Evolutionary conservation across 1,140 invertebrate genomes (phyloP), one percentile per base, ranked within the genome.

Genomic region (Telenomus remus): DNA sequence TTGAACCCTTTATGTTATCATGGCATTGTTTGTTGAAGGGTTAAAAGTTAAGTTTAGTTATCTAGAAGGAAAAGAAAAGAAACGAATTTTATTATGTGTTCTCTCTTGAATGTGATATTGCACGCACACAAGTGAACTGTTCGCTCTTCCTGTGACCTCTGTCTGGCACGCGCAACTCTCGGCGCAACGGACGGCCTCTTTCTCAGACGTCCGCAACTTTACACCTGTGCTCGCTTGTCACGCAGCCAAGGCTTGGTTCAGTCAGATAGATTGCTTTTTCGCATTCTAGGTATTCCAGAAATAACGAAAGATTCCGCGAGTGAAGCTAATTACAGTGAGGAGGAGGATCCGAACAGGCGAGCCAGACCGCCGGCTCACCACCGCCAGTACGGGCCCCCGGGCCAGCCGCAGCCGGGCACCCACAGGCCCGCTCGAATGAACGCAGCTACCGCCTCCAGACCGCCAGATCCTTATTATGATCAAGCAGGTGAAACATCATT

Each of bases 221-320:
- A 61, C 60, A 70, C 56, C 50, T 47, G 49, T 64, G 16, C 50
- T 65, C 68, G 73, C 65, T 76, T 76, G 54, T 46, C 51, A 70
- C 50, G 46, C 49, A 66, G 66, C 46, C 54, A 53, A 27, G 65
- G 33, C 55, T 66, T 76, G 48, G 54, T 70, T 54, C 51, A 70
- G 55, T 76, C 60, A 65, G 61, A 71, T 75, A 65, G 43, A 61
- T 15, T 55, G 47, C 60, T 60, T 80, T 51, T 57, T 71, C 73
- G 51, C 66, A 75, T 69, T 73, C 64, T 88, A 85, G 91, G 91
- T 84, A 91, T 92, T 90, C 82, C 89, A 91, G 95, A 96, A 92
- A 96, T 97, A 81, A 96, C 94, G 78, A 94, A 95, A 91, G 94
- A 96, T 86, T 92, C 92, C 66, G 88, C 87, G 8, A 91, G 90